Percentiles rank a stretch among this genome's conserved stretches.
These are phyloP conservation scores for Sinocyclocheilus anshuiensis DNA, from an alignment of 2,113 vertebrate species.

Conservation along the genomic window DNA sequence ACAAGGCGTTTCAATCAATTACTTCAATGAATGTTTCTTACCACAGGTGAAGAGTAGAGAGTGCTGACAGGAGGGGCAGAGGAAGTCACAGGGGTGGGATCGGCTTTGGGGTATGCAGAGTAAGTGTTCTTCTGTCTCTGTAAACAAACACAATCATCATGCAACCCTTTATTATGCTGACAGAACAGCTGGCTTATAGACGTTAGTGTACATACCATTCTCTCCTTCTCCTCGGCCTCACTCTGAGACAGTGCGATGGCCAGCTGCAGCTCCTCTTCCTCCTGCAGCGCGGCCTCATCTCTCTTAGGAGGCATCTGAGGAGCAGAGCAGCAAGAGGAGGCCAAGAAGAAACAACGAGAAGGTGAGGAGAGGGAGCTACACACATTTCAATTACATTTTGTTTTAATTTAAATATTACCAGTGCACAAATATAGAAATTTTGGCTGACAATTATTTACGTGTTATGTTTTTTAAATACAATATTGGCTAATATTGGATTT, in stretches of 20 bases:
- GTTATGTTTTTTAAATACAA: too few species aligned
- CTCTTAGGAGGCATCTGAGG: slow-evolving; percentile 92
- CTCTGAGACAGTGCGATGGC: slow-evolving; percentile 97
- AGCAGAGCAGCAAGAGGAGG: not conserved
- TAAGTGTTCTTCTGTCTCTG: slow-evolving; percentile 93
- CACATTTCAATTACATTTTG: not conserved
- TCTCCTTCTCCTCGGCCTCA: slow-evolving; percentile 96
- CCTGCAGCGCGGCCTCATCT: slow-evolving; percentile 92
- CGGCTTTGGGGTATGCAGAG: slow-evolving; percentile 86
- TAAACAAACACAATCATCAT: slow-evolving; percentile 1
- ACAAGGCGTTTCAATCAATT: not conserved
- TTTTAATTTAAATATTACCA: not conserved
- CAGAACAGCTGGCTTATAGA: not conserved
- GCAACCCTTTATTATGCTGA: not conserved
- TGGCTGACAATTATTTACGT: not conserved
- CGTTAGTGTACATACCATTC: slow-evolving; percentile 78
- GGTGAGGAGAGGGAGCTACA: not conserved
- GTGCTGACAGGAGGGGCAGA: slow-evolving; percentile 89
- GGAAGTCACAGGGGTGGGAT: slow-evolving; percentile 86
- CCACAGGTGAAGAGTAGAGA: slow-evolving; percentile 91
- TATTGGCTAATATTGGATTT: not conserved
- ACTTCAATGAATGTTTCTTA: slow-evolving; percentile 63
- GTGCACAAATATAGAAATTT: not conserved
- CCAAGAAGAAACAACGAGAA: not conserved
- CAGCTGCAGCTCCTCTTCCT: slow-evolving; percentile 96